Percentiles rank a stretch among this genome's conserved stretches.
phyloP scores from a whole-genome alignment of 1,140 invertebrate genomes.

The Forficula auricularia region DNA sequence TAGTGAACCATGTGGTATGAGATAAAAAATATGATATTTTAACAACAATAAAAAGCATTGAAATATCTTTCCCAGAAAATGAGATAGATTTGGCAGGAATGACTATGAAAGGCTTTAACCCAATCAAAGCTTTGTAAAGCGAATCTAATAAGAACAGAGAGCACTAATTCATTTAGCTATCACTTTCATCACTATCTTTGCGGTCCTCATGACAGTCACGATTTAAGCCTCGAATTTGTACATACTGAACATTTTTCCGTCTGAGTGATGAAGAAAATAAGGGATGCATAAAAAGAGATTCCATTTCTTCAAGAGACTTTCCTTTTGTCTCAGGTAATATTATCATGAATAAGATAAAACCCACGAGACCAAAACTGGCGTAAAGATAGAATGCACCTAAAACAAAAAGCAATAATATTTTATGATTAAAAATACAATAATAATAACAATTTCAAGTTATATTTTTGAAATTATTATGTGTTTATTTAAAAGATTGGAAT shows the following conservation, averaged over 20 bases:
- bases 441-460: no score
- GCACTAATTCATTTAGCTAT: conserved; percentile 1
- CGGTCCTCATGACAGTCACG: conserved; percentile 7
- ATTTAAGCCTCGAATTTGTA: conserved; percentile 12
- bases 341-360: conserved; percentile 29
- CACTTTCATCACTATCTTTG: conserved; percentile 10
- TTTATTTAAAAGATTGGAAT: no score
- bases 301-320: conserved; percentile 32
- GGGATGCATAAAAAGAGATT: conserved; percentile 23
- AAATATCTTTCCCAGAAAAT: no score
- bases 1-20: no score
- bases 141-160: no score
- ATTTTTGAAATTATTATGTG: no score
- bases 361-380: conserved; percentile 28
- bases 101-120: no score
- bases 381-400: conserved; percentile 38
- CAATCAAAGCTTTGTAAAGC: no score
- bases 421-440: background rate
- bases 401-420: conserved; percentile 11
- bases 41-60: no score
- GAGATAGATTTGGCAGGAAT: no score
- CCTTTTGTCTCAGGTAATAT: conserved; percentile 38
- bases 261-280: conserved; percentile 1
- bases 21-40: no score
- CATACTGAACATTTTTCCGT: conserved; percentile 10